Base-by-base conservation (phyloP, 2,797 vertebrate species). In the Botia almorhae region DNA sequence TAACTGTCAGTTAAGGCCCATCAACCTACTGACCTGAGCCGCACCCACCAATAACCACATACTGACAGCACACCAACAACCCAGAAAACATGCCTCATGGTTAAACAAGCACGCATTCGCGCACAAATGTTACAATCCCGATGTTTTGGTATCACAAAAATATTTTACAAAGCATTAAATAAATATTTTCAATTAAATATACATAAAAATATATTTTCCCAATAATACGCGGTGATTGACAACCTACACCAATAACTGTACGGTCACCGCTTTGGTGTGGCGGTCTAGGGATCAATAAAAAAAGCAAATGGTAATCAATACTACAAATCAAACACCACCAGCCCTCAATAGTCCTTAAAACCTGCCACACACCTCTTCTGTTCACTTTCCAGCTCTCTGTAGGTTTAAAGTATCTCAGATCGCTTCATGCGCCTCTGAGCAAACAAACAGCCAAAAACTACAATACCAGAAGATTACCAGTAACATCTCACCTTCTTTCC, bases 401-500 rank as follows among this genome's bases (percentile, higher is more conserved):
- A 17, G 51, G 2, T 58, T 74, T 80, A 17, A 48, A 73, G 48
- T 63, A 58, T 72, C 21, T 73, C 19, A 76, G 17, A 50, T 14
- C 19, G 50, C 81, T 73, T 58, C 43, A 56, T n/a, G 36, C 60
- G 29, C 81, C 23, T 43, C 19, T 73, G 14, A 69, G 61, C n/a
- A 71, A 78, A 46, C 76, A n/a, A n/a, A n/a, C n/a, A n/a, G n/a
- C n/a, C n/a, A n/a, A n/a, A n/a, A n/a, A n/a, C n/a, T n/a, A n/a
- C n/a, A n/a, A n/a, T n/a, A n/a, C n/a, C n/a, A n/a, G n/a, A n/a
- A n/a, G n/a, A n/a, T n/a, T n/a, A n/a, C n/a, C n/a, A n/a, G n/a
- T n/a, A n/a, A n/a, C n/a, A n/a, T n/a, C n/a, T n/a, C n/a, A 99
- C 97, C 97, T 98, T 98, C 94, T 96, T 99, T 81, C 97, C 96